Evolutionary conservation across 2,888 invertebrate species (phyloP), one percentile per base, ranked within the genome.

Genomic region (Agrochola litura): DNA sequence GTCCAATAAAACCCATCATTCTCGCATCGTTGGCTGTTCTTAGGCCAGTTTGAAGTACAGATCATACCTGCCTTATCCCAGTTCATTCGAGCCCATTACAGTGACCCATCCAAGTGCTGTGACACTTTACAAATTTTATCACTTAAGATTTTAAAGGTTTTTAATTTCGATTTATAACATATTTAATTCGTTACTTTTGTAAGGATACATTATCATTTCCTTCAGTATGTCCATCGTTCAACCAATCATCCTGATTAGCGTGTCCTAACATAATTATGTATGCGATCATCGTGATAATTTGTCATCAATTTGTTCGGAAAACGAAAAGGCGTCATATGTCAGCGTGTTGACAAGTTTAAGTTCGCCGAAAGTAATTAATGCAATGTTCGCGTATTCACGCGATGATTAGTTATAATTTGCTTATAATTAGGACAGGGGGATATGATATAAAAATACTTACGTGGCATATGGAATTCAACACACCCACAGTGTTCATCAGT

Each of bases 391-490:
- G 30, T 16, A 25, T 60, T 16, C 60, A 9, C 9, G n/a, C 12
- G n/a, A n/a, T 16, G 25, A 30, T 30, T 30, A 2, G 9, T 19
- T 30, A 5, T 25, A 25, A 25, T 19, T 30, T 49, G 16, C 52
- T 52, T 52, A 52, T 19, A 19, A 43, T 65, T 43, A 19, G 6
- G 6, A 43, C 6, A 19, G 6, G 19, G 10, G 9, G 46, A 30
- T 30, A 30, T 49, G 9, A 49, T 10, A 49, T 16, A 46, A 54
- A 37, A 63, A 46, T 46, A 92, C 93, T 91, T 87, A 93, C 94
- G 90, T n/a, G 94, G 94, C 94, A 94, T 93, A 66, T 92, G 83
- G 63, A 89, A 93, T 54, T 83, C 85, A 16, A 93, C 92, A 71
- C 94, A 94, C 0, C 79, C 75, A 74, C 94, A 94, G 0, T 1